These are phyloP conservation scores for Drosophila kanapiae DNA, from an alignment of 1,140 invertebrate genomes.

Conservation along the genomic window DNA sequence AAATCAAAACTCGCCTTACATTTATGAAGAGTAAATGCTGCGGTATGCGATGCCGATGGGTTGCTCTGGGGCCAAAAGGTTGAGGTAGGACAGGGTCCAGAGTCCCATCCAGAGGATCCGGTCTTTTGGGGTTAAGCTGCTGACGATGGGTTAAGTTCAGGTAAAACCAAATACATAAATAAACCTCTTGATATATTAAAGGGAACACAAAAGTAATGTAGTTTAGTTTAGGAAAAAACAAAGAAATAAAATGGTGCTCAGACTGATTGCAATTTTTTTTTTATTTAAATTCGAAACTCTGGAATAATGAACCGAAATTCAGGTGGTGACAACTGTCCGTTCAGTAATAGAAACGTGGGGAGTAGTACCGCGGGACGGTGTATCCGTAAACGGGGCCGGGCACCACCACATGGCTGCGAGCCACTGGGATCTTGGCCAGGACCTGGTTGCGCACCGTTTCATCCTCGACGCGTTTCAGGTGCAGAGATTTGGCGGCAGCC, in stretches of 20 bases:
- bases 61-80: conserved; percentile 39
- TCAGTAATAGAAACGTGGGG: conserved; percentile 62
- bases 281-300: conserved; percentile 58
- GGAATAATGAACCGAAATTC: not conserved
- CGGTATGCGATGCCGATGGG: conserved; percentile 13
- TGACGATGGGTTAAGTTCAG: conserved; percentile 2
- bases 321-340: not conserved
- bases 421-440: conserved; percentile 43
- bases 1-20: conserved; percentile 70
- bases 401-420: conserved; percentile 53
- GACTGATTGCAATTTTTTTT: conserved; percentile 34
- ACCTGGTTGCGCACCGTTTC: conserved; percentile 63
- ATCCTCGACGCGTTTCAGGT: conserved; percentile 64
- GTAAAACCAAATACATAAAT: conserved; percentile 12
- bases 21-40: conserved; percentile 56
- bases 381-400: conserved; percentile 60
- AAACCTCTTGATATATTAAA: not conserved
- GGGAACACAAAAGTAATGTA: too few species aligned
- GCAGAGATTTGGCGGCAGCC: conserved; percentile 68
- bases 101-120: not conserved
- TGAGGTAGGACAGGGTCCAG: conserved; percentile 33
- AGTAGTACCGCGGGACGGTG: conserved; percentile 60
- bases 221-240: not conserved
- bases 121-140: not conserved
- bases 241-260: not conserved